Percentiles rank a stretch among this genome's conserved stretches.
Conservation (phyloP, 2,888 invertebrate species). For the Psococerastis gibbosa region DNA sequence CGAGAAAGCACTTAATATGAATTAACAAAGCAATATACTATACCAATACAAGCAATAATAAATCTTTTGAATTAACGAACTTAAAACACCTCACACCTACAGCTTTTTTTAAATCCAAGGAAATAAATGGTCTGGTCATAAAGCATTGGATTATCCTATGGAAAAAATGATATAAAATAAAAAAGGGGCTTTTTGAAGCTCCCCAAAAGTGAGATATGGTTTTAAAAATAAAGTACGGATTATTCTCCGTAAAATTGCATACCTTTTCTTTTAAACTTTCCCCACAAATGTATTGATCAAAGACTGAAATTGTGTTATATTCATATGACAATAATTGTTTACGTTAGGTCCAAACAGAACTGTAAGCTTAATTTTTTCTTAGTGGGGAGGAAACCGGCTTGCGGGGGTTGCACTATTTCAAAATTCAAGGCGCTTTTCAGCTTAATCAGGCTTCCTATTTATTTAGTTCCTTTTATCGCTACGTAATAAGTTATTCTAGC, state of each 20-base stretch:
- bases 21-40: not conserved
- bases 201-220: constrained; percentile 9
- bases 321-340: too few relatives aligned
- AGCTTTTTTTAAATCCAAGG: constrained; percentile 9
- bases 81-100: not conserved
- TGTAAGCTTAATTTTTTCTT: too few relatives aligned
- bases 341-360: too few relatives aligned
- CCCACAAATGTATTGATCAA: too few relatives aligned
- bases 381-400: too few relatives aligned
- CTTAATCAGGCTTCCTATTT: too few relatives aligned
- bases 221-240: constrained; percentile 9
- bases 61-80: not conserved
- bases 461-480: too few relatives aligned
- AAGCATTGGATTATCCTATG: constrained; percentile 10
- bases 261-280: too few relatives aligned
- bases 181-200: constrained; percentile 6
- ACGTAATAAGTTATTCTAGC: too few relatives aligned
- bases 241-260: constrained; percentile 1
- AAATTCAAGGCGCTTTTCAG: too few relatives aligned
- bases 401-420: too few relatives aligned
- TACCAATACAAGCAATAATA: not conserved
- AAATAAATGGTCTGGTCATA: constrained; percentile 7
- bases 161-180: constrained; percentile 7
- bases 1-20: not conserved
- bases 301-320: too few relatives aligned